These are phyloP conservation scores for Phataginus tricuspis DNA, from an alignment of 2,797 vertebrate species.

Conservation along the genomic window DNA sequence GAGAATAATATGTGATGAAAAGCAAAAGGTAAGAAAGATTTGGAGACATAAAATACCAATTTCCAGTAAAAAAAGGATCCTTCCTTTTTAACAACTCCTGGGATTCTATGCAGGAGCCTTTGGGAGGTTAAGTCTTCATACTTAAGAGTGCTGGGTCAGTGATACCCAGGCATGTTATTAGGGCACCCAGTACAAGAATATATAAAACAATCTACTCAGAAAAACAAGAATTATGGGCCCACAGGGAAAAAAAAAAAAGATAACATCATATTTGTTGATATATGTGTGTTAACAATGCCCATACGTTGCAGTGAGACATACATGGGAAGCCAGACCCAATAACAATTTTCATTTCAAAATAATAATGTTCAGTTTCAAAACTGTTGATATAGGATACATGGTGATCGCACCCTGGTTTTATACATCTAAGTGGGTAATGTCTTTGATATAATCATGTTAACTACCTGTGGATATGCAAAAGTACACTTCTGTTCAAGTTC, in stretches of 20 bases:
- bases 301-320: neutral
- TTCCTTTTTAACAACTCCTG: neutral
- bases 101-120: neutral
- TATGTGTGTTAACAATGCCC: neutral
- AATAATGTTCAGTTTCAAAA: neutral
- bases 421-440: neutral
- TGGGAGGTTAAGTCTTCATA: neutral
- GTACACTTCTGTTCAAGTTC: neutral
- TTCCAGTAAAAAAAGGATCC: neutral
- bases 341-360: constrained; percentile 19
- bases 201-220: neutral
- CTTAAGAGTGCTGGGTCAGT: neutral
- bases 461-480: neutral
- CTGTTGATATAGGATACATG: neutral
- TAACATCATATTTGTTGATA: neutral
- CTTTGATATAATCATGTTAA: neutral
- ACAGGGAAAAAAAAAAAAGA: neutral
- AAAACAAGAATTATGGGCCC: neutral
- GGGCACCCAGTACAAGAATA: neutral
- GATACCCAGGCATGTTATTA: neutral
- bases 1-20: neutral
- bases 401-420: neutral
- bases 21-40: neutral
- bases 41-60: neutral
- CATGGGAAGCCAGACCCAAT: neutral